Percentiles rank a stretch among this genome's conserved stretches.
These are phyloP conservation scores for Coronaproctus castanopsis DNA, from an alignment of 2,888 invertebrate genomes.

Conservation along the genomic window DNA sequence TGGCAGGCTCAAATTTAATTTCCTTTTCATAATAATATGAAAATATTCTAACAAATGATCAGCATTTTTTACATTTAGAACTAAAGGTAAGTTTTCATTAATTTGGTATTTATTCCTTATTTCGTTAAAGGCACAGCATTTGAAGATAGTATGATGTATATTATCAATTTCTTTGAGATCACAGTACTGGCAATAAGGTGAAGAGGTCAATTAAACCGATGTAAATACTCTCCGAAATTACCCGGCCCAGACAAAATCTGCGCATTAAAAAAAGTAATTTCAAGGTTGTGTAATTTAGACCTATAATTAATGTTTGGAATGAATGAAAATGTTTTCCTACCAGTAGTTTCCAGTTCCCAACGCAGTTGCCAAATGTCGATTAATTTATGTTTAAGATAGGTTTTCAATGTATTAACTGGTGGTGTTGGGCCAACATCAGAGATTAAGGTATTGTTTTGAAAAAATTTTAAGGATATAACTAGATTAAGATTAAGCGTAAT, in stretches of 20 bases:
- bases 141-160: not conserved
- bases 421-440: too few species aligned
- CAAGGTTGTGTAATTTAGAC: too few species aligned
- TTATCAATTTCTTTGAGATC: not conserved
- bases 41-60: not conserved
- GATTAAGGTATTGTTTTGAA: too few species aligned
- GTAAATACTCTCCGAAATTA: not conserved
- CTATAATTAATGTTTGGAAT: too few species aligned
- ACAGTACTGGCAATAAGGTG: not conserved
- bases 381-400: too few species aligned
- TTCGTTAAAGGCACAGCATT: not conserved
- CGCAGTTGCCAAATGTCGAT: too few species aligned
- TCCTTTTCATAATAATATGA: not conserved
- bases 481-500: too few species aligned
- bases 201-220: not conserved
- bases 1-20: too few species aligned
- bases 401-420: too few species aligned
- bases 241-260: not conserved
- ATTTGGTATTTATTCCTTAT: not conserved
- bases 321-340: too few species aligned
- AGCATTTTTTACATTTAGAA: not conserved
- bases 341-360: too few species aligned
- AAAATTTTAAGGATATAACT: too few species aligned
- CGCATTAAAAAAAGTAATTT: not conserved
- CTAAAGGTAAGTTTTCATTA: not conserved